These are phyloP conservation scores for Seriola quinqueradiata DNA, from an alignment of 2,113 vertebrate genomes.

Conservation along the genomic window DNA sequence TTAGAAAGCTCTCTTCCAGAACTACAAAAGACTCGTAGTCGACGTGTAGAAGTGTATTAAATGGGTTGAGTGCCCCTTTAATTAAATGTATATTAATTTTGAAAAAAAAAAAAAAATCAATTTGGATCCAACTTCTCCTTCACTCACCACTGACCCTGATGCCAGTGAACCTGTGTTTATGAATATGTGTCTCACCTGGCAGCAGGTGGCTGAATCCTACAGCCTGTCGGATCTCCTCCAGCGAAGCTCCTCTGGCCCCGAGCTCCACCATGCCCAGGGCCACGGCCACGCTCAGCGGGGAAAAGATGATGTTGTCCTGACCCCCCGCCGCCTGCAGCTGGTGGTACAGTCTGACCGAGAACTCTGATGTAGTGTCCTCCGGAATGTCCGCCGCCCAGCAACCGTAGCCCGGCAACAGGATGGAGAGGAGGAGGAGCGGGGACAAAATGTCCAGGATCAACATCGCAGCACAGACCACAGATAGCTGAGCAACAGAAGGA, in stretches of 20 bases:
- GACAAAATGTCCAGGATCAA: conserved; percentile 85
- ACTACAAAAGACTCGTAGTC: too few species aligned
- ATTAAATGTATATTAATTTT: not conserved
- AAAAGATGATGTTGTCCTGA: conserved; percentile 97
- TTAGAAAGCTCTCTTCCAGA: too few species aligned
- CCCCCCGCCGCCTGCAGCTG: conserved; percentile 88
- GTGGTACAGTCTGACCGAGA: conserved; percentile 94
- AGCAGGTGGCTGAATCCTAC: conserved; percentile 91
- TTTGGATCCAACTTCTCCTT: not conserved
- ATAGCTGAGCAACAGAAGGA: conserved; percentile 35
- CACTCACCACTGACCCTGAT: not conserved
- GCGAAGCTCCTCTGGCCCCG: conserved; percentile 90
- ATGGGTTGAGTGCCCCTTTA: not conserved
- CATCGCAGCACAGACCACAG: conserved; percentile 82
- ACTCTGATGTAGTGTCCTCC: conserved; percentile 90
- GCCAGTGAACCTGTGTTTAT: conserved; percentile 1
- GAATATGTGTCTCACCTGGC: conserved; percentile 81
- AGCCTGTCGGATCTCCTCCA: conserved; percentile 92
- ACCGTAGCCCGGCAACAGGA: conserved; percentile 84
- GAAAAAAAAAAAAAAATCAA: too few species aligned
- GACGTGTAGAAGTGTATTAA: too few species aligned
- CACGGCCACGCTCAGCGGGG: conserved; percentile 91
- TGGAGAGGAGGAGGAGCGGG: conserved; percentile 85
- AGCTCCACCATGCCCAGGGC: conserved; percentile 96
- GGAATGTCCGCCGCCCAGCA: conserved; percentile 85